phyloP scores from a whole-genome alignment of 2,888 invertebrate species.

The Rhagonycha lutea region DNA sequence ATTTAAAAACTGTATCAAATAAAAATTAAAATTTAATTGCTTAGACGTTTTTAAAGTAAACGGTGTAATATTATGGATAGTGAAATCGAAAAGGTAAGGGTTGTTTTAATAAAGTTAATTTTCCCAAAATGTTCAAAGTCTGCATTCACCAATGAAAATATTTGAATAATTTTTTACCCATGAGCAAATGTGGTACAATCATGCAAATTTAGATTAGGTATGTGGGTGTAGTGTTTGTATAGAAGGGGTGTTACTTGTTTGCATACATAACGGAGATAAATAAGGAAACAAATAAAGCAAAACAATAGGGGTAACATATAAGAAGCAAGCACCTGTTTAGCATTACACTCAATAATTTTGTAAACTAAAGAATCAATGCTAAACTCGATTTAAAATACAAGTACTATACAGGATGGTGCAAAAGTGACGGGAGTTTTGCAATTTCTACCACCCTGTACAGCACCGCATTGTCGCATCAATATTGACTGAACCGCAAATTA shows the following conservation, averaged over 20 bases:
- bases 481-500: neutral
- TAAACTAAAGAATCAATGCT: neutral
- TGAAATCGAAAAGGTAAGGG: neutral
- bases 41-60: constrained; percentile 6
- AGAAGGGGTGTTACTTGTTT: neutral
- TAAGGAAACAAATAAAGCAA: neutral
- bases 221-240: neutral
- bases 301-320: neutral
- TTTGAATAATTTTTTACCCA: neutral
- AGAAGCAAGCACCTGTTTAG: neutral
- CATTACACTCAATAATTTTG: neutral
- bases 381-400: neutral
- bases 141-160: neutral
- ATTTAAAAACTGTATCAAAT: neutral
- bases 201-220: neutral
- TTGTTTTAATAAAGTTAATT: neutral
- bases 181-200: neutral
- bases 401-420: neutral
- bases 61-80: neutral
- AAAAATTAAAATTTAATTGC: neutral
- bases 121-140: neutral
- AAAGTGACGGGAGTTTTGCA: no score
- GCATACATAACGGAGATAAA: neutral
- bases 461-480: neutral
- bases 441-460: neutral